Base-by-base conservation (phyloP, 2,888 invertebrate species). In the Orchestes rusci region DNA sequence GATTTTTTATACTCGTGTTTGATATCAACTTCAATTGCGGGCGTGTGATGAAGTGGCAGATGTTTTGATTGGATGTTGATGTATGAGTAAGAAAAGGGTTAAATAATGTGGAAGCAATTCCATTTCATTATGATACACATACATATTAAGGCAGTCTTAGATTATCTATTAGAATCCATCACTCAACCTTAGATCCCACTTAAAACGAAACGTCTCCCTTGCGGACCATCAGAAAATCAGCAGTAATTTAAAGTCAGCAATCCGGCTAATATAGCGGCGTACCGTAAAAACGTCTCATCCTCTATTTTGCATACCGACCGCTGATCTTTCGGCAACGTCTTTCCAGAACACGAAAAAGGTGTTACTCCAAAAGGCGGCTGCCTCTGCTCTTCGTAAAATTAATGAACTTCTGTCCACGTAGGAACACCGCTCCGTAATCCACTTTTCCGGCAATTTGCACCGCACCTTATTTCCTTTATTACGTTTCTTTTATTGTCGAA, bases 301-400 rank as follows among this genome's bases (percentile, higher is more conserved):
- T 59, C 60, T 61, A 61, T 60, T 67, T 68, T 69, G 68, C 68
- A 68, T 68, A 66, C 63, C 66, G 64, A 51, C 44, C 47, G 50
- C 48, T 41, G 48, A 61, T 61, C 61, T 52, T 50, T 59, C 57
- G 58, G 63, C 64, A 59, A 59, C 61, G 65, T 63, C n/a, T n/a
- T n/a, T n/a, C n/a, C 58, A 57, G 60, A 67, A 70, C 70, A 69
- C 64, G 69, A 68, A 70, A 70, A 70, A 70, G 70, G 70, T 70
- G 70, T 70, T 70, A 63, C 69, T 57, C 41, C 53, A 45, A 43
- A 53, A 48, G 57, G 53, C 50, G 43, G 45, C 39, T 36, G 39
- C 39, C 40, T 39, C 42, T 37, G 44, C 37, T 36, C 49, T 40
- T 44, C 36, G 50, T 57, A 50, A 67, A 67, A 68, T 67, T 68